Percentiles rank a stretch among this genome's conserved stretches.
phyloP scores from a whole-genome alignment of 37 sponge, comb jelly and placozoan species.

The Ephydatia muelleri region DNA sequence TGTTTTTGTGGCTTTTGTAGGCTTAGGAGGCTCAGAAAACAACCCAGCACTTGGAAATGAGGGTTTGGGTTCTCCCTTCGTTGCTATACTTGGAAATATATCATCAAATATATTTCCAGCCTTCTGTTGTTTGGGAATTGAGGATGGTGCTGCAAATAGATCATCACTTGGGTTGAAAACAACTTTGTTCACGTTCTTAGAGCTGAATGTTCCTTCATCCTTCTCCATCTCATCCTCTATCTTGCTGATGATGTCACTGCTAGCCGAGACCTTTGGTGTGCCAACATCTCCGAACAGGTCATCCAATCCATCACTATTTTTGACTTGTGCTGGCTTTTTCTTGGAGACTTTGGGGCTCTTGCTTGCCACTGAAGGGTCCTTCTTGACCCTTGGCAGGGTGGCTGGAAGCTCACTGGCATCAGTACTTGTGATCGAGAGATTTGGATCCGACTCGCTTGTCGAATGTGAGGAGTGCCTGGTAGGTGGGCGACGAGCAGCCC shows the following conservation, averaged over 20 bases:
- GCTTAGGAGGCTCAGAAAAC: conserved; percentile 26
- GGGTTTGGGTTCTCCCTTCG: conserved; percentile 3
- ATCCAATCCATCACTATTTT: neutral
- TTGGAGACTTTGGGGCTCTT: neutral
- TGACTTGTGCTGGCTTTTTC: neutral
- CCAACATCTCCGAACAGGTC: conserved; percentile 19
- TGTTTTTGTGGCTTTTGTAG: neutral
- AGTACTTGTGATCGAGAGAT: neutral
- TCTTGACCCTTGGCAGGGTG: neutral
- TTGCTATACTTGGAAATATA: neutral
- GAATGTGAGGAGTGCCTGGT: neutral
- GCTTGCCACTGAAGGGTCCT: neutral
- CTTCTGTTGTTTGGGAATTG: conserved; percentile 4
- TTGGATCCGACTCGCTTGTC: neutral
- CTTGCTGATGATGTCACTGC: conserved; percentile 4
- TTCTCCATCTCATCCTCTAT: conserved; percentile 28
- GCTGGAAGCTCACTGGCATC: neutral
- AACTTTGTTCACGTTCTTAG: neutral
- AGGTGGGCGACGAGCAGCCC: conserved; percentile 6
- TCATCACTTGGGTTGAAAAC: neutral
- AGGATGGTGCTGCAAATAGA: conserved; percentile 7
- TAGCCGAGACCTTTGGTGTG: neutral
- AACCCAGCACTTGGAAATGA: conserved; percentile 2
- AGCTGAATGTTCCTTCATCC: conserved; percentile 23
- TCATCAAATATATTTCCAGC: conserved; percentile 2